Evolutionary conservation across 2,113 vertebrate species (phyloP).

Genomic region (Chloropsis cyanopogon): DNA sequence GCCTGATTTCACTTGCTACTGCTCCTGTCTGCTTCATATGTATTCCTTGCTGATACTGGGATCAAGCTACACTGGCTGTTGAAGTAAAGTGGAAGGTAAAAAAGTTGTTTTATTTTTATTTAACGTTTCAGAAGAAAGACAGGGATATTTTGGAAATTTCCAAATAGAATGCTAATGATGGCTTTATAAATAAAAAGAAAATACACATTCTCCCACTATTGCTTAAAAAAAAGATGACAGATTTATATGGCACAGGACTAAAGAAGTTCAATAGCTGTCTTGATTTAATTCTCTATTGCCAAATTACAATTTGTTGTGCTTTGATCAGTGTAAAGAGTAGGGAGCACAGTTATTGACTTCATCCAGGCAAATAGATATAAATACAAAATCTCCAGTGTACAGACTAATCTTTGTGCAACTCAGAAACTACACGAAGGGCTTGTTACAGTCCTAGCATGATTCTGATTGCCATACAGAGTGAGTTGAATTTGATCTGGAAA

Average conservation of each 20-base stretch:
- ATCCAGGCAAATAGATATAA: not conserved
- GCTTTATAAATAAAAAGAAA: not conserved
- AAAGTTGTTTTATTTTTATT: not conserved
- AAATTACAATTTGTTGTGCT: not conserved
- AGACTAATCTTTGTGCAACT: not conserved
- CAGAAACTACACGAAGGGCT: not conserved
- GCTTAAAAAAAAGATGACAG: not conserved
- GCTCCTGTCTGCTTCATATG: not conserved
- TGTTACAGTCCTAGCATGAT: not conserved
- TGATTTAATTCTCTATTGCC: not conserved
- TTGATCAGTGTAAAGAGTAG: not conserved
- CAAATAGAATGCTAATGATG: not conserved
- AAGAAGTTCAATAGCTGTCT: not conserved
- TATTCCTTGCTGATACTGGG: not conserved
- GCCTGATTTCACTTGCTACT: not conserved
- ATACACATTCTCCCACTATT: not conserved
- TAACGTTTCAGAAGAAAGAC: not conserved
- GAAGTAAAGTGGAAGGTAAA: not conserved
- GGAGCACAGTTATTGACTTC: not conserved
- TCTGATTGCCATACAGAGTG: not conserved
- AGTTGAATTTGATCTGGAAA: not conserved
- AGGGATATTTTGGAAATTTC: not conserved
- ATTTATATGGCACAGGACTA: not conserved
- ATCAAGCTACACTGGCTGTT: not conserved
- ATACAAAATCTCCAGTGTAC: not conserved